Conservation (phyloP, 2,888 invertebrate genomes). For the Coleophora deauratella region DNA sequence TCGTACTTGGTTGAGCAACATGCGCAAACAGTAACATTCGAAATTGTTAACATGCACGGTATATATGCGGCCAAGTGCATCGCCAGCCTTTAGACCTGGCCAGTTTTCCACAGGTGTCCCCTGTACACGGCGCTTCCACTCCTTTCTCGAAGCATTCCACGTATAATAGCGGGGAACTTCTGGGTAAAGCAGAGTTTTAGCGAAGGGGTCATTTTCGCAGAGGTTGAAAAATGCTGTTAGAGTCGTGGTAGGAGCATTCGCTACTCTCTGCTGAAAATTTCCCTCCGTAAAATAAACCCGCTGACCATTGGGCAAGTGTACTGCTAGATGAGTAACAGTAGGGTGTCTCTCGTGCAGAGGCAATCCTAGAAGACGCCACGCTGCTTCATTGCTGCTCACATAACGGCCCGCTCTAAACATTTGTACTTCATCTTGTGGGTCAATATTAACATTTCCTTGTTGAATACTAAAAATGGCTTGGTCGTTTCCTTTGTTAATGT, state of each 20-base stretch:
- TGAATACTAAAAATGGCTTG: conserved; percentile 11
- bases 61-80: conserved; percentile 22
- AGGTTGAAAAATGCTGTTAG: conserved; percentile 32
- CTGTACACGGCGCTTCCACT: conserved; percentile 21
- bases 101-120: conserved; percentile 16
- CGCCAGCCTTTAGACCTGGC: conserved; percentile 16
- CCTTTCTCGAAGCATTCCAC: conserved; percentile 16
- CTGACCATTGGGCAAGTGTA: conserved; percentile 23
- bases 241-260: conserved; percentile 22
- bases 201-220: conserved; percentile 31
- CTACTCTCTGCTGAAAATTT: conserved; percentile 22
- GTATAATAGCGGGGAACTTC: conserved; percentile 27
- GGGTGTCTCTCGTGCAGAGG: conserved; percentile 22
- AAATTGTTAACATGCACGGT: conserved; percentile 20
- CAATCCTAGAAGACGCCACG: conserved; percentile 22
- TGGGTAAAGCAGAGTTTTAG: conserved; percentile 31
- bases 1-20: conserved; percentile 16
- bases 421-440: conserved; percentile 4
- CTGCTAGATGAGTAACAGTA: conserved; percentile 20
- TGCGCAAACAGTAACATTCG: conserved; percentile 21
- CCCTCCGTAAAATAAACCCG: conserved; percentile 30
- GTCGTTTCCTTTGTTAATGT: conserved; percentile 16
- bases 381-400: conserved; percentile 26
- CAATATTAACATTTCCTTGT: conserved; percentile 12
- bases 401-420: conserved; percentile 20